Percentiles rank a stretch among this genome's conserved stretches.
These are phyloP conservation scores for Eriocheir sinensis DNA, from an alignment of 1,140 invertebrate species.

Conservation along the genomic window DNA sequence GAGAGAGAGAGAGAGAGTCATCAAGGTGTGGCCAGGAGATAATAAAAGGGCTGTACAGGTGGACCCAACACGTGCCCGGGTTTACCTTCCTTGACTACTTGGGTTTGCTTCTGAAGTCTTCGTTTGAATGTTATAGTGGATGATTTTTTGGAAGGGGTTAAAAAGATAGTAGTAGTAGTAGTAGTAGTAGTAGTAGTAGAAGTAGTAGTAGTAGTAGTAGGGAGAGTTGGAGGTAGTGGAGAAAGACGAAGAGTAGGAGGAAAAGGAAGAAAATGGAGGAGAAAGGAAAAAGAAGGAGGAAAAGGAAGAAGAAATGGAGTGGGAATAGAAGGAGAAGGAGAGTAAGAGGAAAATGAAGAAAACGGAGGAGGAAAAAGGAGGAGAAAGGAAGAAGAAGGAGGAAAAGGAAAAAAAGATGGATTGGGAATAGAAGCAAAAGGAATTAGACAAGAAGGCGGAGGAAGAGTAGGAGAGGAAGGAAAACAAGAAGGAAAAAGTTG, in stretches of 20 bases:
- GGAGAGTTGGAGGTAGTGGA: too few relatives aligned
- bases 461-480: conserved; percentile 6
- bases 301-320: background rate
- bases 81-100: too few relatives aligned
- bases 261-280: background rate
- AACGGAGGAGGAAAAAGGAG: background rate
- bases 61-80: too few relatives aligned
- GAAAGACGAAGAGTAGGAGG: background rate
- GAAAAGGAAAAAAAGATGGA: background rate
- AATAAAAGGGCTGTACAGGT: too few relatives aligned
- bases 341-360: background rate
- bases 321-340: background rate
- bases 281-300: background rate
- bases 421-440: background rate
- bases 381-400: background rate
- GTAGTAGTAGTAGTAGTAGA: too few relatives aligned
- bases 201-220: too few relatives aligned
- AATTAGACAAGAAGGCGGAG: background rate
- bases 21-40: too few relatives aligned
- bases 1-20: too few relatives aligned
- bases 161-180: too few relatives aligned
- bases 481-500: background rate
- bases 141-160: too few relatives aligned
- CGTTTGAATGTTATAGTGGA: too few relatives aligned
- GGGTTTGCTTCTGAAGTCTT: too few relatives aligned